Evolutionary conservation across 2,888 invertebrate genomes (phyloP).

Genomic region (Trissoscelio sp.): DNA sequence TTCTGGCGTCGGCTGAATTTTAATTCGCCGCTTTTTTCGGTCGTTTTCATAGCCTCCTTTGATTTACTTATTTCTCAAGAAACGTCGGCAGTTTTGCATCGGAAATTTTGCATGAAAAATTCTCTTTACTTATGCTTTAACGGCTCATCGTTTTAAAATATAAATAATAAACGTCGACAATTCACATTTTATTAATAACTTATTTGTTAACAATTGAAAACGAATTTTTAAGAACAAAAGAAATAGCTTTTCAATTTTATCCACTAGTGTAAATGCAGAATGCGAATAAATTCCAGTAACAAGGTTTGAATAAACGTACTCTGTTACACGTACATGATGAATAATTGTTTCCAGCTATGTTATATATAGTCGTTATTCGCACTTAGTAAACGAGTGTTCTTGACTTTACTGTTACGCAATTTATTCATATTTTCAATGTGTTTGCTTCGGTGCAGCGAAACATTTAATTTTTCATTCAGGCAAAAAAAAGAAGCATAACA

Average conservation of each 20-base stretch:
- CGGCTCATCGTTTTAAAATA: too few relatives aligned
- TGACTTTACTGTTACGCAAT: slow-evolving; percentile 3
- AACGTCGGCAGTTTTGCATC: slow-evolving; percentile 26
- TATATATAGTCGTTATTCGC: slow-evolving; percentile 4
- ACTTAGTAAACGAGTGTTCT: slow-evolving; percentile 8
- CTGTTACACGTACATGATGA: slow-evolving; percentile 1
- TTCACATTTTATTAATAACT: too few relatives aligned
- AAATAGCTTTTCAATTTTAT: background rate
- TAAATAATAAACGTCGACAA: too few relatives aligned
- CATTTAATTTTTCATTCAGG: slow-evolving; percentile 13
- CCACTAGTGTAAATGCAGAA: background rate
- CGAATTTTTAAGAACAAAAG: too few relatives aligned
- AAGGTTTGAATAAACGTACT: background rate
- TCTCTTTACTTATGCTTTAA: background rate
- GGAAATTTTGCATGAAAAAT: slow-evolving; percentile 8
- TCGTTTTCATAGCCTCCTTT: slow-evolving; percentile 21
- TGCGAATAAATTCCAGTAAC: background rate
- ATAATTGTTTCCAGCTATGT: slow-evolving; percentile 1
- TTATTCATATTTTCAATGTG: slow-evolving; percentile 3
- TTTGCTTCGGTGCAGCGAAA: background rate
- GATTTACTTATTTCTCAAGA: slow-evolving; percentile 34
- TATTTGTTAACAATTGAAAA: too few relatives aligned
- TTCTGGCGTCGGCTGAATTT: slow-evolving; percentile 56
- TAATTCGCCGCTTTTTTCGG: slow-evolving; percentile 45
- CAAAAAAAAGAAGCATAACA: background rate